phyloP scores from a whole-genome alignment of 2,113 vertebrate genomes.

The Apodemus sylvaticus region DNA sequence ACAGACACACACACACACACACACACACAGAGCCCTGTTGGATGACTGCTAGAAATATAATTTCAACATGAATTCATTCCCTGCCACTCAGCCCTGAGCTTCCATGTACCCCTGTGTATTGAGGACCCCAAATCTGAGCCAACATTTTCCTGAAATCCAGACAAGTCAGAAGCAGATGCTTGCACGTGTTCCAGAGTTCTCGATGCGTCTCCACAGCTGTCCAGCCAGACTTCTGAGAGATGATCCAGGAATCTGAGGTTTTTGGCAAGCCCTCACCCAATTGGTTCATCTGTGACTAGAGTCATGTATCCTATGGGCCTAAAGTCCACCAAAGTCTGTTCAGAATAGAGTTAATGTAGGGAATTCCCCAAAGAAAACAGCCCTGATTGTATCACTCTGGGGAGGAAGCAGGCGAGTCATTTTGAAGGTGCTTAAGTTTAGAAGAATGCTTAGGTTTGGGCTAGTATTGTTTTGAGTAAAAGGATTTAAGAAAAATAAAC shows the following conservation, averaged over 20 bases:
- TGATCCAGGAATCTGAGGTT: neutral
- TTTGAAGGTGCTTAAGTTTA: neutral
- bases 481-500: constrained; percentile 61
- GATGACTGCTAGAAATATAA: neutral
- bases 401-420: constrained; percentile 47
- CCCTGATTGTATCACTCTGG: neutral
- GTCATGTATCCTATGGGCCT: neutral
- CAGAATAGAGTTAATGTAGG: neutral
- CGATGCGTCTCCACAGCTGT: neutral
- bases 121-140: neutral
- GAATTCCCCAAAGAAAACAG: constrained; percentile 40
- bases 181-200: neutral
- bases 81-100: neutral
- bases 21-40: neutral
- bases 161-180: neutral
- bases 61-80: neutral
- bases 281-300: neutral
- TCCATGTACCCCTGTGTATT: too few species aligned
- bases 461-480: constrained; percentile 44
- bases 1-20: neutral
- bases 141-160: neutral
- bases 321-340: neutral
- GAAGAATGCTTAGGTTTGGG: neutral
- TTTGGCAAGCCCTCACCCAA: neutral
- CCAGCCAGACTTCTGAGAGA: neutral